Percentiles rank a stretch among this genome's conserved stretches.
Evolutionary conservation across 2,797 vertebrate species (phyloP).

Genomic region (Cryptoblepharus egeriae): DNA sequence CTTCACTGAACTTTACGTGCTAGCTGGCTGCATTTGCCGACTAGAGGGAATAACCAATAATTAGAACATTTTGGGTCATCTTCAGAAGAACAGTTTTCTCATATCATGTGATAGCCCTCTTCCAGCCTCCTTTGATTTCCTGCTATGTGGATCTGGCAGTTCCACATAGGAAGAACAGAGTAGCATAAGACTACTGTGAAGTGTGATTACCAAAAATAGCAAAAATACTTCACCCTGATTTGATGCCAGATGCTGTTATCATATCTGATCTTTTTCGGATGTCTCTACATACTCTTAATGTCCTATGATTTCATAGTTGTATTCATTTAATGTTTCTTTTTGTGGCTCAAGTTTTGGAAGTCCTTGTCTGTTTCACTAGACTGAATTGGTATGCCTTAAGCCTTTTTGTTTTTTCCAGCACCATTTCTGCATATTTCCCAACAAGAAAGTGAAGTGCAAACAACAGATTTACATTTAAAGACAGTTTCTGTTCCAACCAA

Average conservation of each 20-base stretch:
- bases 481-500: no score
- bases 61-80: constrained; percentile 92
- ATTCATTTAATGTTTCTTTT: constrained; percentile 44
- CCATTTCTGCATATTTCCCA: constrained; percentile 54
- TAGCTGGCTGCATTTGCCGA: constrained; percentile 82
- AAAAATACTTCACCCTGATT: constrained; percentile 18
- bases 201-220: constrained; percentile 31
- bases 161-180: constrained; percentile 26
- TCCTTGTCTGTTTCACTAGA: constrained; percentile 50
- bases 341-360: constrained; percentile 62
- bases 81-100: constrained; percentile 80
- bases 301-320: background rate
- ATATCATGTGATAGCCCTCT: constrained; percentile 62
- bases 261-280: constrained; percentile 42
- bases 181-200: constrained; percentile 34
- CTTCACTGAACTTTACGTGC: constrained; percentile 89
- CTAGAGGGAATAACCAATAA: constrained; percentile 90
- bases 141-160: constrained; percentile 67
- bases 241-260: constrained; percentile 29
- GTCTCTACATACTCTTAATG: constrained; percentile 9
- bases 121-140: constrained; percentile 68
- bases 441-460: constrained; percentile 48
- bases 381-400: constrained; percentile 70
- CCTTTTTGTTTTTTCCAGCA: constrained; percentile 61
- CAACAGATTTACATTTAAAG: background rate